These are phyloP conservation scores for Megatriorchis doriae DNA, from an alignment of 2,113 vertebrate species.

Conservation along the genomic window DNA sequence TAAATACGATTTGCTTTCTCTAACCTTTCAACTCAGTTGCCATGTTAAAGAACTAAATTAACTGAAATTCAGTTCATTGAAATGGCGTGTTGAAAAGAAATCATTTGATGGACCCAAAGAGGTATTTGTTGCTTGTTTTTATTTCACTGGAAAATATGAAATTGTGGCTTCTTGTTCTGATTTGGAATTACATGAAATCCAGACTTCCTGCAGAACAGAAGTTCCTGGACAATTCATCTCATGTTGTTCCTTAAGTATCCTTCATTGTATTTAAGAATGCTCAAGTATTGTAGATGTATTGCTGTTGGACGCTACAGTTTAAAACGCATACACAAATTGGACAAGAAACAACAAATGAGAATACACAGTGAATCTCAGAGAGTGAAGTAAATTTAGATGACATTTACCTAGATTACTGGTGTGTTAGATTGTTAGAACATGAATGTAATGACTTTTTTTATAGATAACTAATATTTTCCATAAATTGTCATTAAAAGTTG, in stretches of 20 bases:
- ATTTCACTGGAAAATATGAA: not conserved
- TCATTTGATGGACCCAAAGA: not conserved
- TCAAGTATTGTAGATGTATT: not conserved
- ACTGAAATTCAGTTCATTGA: not conserved
- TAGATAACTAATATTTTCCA: not conserved
- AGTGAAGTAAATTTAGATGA: not conserved
- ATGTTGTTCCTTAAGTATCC: not conserved
- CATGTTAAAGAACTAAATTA: not conserved
- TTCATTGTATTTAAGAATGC: not conserved
- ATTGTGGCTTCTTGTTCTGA: not conserved
- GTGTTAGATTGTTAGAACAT: not conserved
- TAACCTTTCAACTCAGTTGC: not conserved
- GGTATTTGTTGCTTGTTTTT: not conserved
- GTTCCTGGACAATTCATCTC: not conserved
- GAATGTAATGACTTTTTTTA: not conserved
- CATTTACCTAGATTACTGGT: not conserved
- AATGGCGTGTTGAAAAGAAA: not conserved
- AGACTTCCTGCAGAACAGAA: not conserved
- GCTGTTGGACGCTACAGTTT: not conserved
- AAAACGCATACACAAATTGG: not conserved
- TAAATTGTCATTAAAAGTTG: not conserved
- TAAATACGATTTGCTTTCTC: not conserved
- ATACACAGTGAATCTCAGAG: not conserved
- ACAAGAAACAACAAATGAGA: not conserved
- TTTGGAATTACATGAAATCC: not conserved